phyloP scores from a whole-genome alignment of 2,888 invertebrate species.

The Apotomis capreana region DNA sequence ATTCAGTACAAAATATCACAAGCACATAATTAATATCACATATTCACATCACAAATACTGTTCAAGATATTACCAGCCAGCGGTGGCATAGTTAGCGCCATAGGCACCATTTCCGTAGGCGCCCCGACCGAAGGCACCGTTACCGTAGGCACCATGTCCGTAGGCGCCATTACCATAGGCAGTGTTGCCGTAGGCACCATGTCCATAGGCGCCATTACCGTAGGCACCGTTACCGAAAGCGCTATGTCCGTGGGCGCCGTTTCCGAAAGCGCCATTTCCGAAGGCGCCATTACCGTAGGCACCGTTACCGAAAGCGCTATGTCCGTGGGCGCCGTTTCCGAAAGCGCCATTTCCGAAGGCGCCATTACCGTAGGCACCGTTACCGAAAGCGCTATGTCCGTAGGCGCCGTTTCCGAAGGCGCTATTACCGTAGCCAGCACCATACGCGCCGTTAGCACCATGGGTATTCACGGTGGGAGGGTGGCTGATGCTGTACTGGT shows the following conservation, averaged over 20 bases:
- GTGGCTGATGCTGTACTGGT: constrained; percentile 13
- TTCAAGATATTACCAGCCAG: constrained; percentile 18
- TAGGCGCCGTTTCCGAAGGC: neutral
- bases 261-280: neutral
- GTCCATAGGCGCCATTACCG: constrained; percentile 8
- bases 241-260: neutral
- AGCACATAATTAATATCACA: neutral
- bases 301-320: constrained; percentile 4
- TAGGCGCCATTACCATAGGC: constrained; percentile 12
- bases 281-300: constrained; percentile 12
- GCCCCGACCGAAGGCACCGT: constrained; percentile 3
- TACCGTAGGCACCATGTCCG: neutral
- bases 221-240: constrained; percentile 8
- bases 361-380: constrained; percentile 9
- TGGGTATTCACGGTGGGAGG: constrained; percentile 24
- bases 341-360: neutral
- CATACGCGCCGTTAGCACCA: neutral
- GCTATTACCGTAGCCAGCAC: neutral
- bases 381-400: constrained; percentile 1
- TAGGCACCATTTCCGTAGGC: constrained; percentile 12
- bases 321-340: neutral
- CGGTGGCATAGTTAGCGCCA: constrained; percentile 12
- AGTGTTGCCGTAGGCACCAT: neutral
- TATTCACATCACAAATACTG: neutral
- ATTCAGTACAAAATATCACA: constrained; percentile 8